Conservation (phyloP, 2,797 vertebrate genomes). For the Argyrosomus regius region DNA sequence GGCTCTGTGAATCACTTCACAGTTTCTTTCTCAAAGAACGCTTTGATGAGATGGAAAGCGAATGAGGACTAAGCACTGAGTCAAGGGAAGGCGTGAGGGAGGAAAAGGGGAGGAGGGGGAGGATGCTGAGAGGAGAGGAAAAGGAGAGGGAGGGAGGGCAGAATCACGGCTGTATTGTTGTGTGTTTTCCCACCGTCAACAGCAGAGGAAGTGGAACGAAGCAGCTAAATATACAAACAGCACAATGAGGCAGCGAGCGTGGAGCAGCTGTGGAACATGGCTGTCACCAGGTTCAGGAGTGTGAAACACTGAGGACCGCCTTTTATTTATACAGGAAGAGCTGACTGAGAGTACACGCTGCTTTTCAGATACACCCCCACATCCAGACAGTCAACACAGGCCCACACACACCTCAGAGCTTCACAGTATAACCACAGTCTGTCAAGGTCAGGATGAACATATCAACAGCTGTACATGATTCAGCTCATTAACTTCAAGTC, state of each 20-base stretch:
- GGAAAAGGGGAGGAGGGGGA: conserved; percentile 25
- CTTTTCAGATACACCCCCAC: conserved; percentile 1
- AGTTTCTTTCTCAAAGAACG: conserved; percentile 53
- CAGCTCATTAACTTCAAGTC: not conserved
- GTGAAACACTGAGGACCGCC: conserved; percentile 19
- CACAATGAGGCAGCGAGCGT: conserved; percentile 75
- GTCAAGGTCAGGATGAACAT: not conserved
- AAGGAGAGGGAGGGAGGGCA: conserved; percentile 32
- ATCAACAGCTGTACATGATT: not conserved
- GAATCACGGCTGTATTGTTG: conserved; percentile 74
- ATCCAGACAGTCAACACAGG: conserved; percentile 7
- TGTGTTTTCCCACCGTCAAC: conserved; percentile 76
- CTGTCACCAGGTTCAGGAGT: conserved; percentile 46
- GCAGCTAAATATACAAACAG: conserved; percentile 83
- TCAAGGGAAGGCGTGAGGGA: conserved; percentile 44
- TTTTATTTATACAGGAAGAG: conserved; percentile 41
- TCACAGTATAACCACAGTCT: not conserved
- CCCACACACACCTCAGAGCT: not conserved
- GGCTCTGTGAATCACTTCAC: conserved; percentile 58
- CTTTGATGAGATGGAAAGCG: conserved; percentile 44
- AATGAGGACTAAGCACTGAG: conserved; percentile 37
- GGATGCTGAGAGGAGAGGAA: conserved; percentile 31
- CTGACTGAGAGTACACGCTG: not conserved
- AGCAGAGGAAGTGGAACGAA: conserved; percentile 64
- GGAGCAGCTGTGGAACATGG: conserved; percentile 65